A percentile compares a stretch with the other conserved stretches of the same genome.
Evolutionary conservation across 2,888 invertebrate genomes (phyloP).

Genomic region (Rambutsinella grinnellia): DNA sequence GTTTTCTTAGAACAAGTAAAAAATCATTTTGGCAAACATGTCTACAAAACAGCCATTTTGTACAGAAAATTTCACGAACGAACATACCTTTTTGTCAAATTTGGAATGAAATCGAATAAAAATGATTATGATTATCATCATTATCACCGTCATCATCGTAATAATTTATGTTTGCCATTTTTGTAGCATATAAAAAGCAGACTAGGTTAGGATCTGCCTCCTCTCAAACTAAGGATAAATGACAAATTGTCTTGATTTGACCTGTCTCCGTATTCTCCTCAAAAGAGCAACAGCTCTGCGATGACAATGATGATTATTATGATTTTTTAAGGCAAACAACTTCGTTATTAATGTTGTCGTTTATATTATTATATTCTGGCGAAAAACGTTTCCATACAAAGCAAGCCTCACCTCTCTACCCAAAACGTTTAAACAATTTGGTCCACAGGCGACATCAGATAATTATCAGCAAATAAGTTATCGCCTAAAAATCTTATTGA

Average conservation of each 20-base stretch:
- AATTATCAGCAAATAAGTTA: constrained; percentile 31
- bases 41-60: not conserved
- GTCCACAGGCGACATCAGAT: constrained; percentile 44
- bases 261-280: too few species aligned
- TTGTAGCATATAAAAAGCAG: constrained; percentile 1
- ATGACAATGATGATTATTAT: constrained; percentile 35
- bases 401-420: too few species aligned
- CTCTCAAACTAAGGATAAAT: constrained; percentile 19
- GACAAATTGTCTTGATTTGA: constrained; percentile 33
- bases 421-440: too few species aligned
- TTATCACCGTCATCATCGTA: not conserved
- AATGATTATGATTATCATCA: not conserved
- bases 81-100: not conserved
- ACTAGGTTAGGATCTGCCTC: not conserved
- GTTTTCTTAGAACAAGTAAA: too few species aligned
- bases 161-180: constrained; percentile 20
- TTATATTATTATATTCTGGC: too few species aligned
- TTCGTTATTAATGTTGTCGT: too few species aligned
- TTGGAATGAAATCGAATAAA: not conserved
- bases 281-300: constrained; percentile 7
- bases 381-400: too few species aligned
- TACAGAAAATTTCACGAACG: not conserved
- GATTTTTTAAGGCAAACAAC: constrained; percentile 44
- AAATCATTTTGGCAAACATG: too few species aligned
- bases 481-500: too few species aligned